A percentile compares a stretch with the other conserved stretches of the same genome.
These are phyloP conservation scores for Drosophila pegasa DNA, from an alignment of 2,888 invertebrate species.

Conservation along the genomic window DNA sequence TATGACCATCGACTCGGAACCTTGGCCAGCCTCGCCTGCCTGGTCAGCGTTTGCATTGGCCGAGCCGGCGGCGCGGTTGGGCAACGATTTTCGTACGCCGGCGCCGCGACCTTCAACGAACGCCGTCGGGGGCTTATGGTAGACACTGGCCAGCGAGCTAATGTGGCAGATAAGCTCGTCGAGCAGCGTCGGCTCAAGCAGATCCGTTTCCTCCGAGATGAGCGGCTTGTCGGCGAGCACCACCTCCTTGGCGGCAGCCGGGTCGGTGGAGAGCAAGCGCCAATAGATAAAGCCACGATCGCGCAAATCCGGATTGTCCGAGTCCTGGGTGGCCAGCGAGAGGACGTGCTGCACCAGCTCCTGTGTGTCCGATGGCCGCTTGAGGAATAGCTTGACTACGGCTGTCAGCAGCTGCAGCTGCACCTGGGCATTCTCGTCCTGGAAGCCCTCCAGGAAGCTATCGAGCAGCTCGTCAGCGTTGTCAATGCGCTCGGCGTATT, in stretches of 20 bases:
- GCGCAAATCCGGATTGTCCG: constrained; percentile 98
- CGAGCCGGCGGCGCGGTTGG: constrained; percentile 87
- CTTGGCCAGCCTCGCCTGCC: constrained; percentile 71
- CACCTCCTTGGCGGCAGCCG: constrained; percentile 99
- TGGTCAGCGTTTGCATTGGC: constrained; percentile 71
- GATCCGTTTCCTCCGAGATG: constrained; percentile 99
- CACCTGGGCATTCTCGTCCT: constrained; percentile 98
- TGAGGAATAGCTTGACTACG: constrained; percentile 98
- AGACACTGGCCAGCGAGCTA: constrained; percentile 98
- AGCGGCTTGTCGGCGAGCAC: constrained; percentile 99
- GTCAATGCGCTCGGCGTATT: constrained; percentile 99
- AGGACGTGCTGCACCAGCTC: constrained; percentile 98
- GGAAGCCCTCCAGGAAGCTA: constrained; percentile 99
- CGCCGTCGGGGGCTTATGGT: constrained; percentile 99
- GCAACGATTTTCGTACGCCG: constrained; percentile 92
- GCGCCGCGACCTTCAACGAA: constrained; percentile 96
- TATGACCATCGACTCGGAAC: constrained; percentile 87
- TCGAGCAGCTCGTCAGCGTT: constrained; percentile 99
- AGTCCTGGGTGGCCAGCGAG: constrained; percentile 94
- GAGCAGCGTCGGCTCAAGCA: constrained; percentile 97
- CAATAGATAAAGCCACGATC: constrained; percentile 99
- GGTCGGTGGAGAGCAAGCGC: constrained; percentile 99
- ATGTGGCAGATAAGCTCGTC: constrained; percentile 99
- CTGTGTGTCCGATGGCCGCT: constrained; percentile 99
- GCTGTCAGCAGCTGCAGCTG: constrained; percentile 98